Evolutionary conservation across 2,888 invertebrate species (phyloP), one percentile per base, ranked within the genome.

Genomic region (Ectemnius lituratus): DNA sequence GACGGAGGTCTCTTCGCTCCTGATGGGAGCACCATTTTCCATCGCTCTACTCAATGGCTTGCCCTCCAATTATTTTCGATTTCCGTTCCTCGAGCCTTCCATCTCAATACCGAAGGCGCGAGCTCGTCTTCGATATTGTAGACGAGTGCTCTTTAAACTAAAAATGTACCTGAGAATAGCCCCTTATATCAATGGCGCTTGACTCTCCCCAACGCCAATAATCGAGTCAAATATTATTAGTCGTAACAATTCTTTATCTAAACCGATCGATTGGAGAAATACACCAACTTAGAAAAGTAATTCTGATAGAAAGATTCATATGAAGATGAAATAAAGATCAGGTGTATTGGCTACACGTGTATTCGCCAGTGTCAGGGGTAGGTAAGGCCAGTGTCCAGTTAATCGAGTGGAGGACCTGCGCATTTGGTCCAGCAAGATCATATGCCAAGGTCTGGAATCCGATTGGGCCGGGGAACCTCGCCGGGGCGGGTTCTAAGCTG

Each of bases 401-500:
- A 49, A 71, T 74, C 63, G 75, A 73, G 65, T 78, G 77, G 68
- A 81, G 84, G 87, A 87, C 89, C 86, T 90, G 90, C 90, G 90
- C 90, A 84, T 75, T 85, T 59, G 66, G 80, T 77, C 76, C 82
- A 83, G 71, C 68, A 75, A 83, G 87, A 87, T 89, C 88, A 87
- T 85, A 80, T 81, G 80, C 80, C 79, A 81, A 75, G 72, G 64
- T 66, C 75, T 75, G 80, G 57, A 68, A 84, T 82, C 85, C 86
- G 84, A 90, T 90, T 90, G 90, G 90, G 85, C 82, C 80, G 82
- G 82, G 83, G 72, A 75, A 83, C 80, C 81, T 71, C 74, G 82
- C 78, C 80, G 86, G 90, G 90, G 90, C 90, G 90, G 90, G 89
- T 89, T 90, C 90, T 89, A 90, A 89, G 87, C 89, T 85, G 87